Base-by-base conservation (phyloP, 2,113 vertebrate species). In the Galemys pyrenaicus region DNA sequence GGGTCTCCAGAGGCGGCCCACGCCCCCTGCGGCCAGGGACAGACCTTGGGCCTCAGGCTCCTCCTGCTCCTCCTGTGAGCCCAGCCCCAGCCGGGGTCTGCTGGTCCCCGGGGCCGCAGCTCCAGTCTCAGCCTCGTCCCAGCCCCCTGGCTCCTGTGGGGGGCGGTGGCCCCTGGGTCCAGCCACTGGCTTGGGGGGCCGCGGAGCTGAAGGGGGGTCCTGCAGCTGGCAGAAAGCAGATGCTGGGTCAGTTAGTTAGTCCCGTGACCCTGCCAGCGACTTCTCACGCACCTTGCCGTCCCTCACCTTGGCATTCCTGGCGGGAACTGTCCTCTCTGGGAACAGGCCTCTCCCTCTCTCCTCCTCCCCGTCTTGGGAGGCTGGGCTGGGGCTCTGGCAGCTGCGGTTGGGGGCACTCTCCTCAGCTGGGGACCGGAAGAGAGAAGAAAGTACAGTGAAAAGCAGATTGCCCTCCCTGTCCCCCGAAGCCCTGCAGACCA, bases 281-380 rank as follows among this genome's bases (percentile, higher is more conserved):
- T 1, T 58, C 56, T 60, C 28, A 1, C 24, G 35, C 0, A 1
- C 35, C 39, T 86, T 30, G 37, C 22, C 5, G 30, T 62, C 46
- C 79, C 71, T 97, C 82, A 97, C 97, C 97, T 97, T 97, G 92
- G 92, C 65, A 70, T 96, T 97, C 92, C 94, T 91, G 19, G 96
- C 12, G 0, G 92, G 86, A 28, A 64, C 16, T 0, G 37, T 92
- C 83, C 94, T 97, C 39, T 97, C 97, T 5, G 90, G 73, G 78
- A 96, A 89, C 1, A 87, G 24, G 49, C 44, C 1, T 3, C 81
- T 93, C 11, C 96, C 96, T 0, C 95, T 95, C 0, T 97, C 95
- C 5, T 88, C 92, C 44, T 96, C 96, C 37, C 85, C 94, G 3
- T 96, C 93, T 71, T 80, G 93, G 89, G 95, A 95, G 73, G 92